Conservation (phyloP, 2,797 vertebrate species). For the Poeciliopsis turneri region DNA sequence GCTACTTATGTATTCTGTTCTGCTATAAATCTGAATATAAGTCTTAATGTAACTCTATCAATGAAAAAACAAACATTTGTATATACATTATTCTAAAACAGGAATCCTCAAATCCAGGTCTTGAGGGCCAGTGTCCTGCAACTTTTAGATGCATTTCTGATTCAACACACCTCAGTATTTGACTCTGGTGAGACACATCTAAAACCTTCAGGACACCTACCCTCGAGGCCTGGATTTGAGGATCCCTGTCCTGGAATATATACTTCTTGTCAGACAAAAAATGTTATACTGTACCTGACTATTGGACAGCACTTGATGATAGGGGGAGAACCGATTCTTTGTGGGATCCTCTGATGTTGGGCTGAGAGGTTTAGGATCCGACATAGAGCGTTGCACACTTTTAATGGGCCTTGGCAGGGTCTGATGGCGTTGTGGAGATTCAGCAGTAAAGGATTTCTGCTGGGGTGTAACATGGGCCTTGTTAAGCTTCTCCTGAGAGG, state of each 20-base stretch:
- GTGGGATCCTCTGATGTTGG: conserved; percentile 94
- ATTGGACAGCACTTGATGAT: conserved; percentile 89
- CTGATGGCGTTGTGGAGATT: conserved; percentile 91
- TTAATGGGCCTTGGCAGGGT: conserved; percentile 95
- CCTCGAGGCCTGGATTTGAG: too few relatives aligned
- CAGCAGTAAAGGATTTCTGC: conserved; percentile 94
- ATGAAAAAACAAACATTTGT: too few relatives aligned
- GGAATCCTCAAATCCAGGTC: too few relatives aligned
- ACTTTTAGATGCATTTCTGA: too few relatives aligned
- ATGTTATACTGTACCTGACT: conserved; percentile 88
- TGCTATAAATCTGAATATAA: not conserved
- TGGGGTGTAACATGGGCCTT: conserved; percentile 97
- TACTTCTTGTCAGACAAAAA: conserved; percentile 17
- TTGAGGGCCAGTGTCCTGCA: too few relatives aligned
- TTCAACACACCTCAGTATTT: too few relatives aligned
- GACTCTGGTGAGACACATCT: too few relatives aligned
- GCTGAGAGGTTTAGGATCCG: conserved; percentile 98
- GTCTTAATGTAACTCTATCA: not conserved
- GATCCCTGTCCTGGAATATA: not conserved
- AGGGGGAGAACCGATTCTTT: conserved; percentile 94
- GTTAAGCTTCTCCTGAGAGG: conserved; percentile 96
- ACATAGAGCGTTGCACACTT: conserved; percentile 97
- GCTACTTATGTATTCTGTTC: not conserved
- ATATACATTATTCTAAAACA: not conserved
- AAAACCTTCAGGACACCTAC: too few relatives aligned